Base-by-base conservation (phyloP, 2,888 invertebrate genomes). In the Carcina quercana region DNA sequence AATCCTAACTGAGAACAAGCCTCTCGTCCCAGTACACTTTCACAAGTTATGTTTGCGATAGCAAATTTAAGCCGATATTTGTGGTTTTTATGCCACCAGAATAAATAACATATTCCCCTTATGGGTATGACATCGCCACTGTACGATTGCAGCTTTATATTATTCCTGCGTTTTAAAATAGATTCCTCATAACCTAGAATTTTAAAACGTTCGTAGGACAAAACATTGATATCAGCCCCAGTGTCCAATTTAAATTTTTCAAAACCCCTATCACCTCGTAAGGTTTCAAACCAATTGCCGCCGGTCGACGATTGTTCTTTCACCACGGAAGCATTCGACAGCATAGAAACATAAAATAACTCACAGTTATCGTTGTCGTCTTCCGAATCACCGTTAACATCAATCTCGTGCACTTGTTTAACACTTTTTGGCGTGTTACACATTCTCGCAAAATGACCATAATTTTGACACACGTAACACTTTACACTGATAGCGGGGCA, bases 71-170 rank as follows among this genome's bases (percentile, higher is more conserved):
- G 21, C n/a, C 11, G 22, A 28, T 32, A 34, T 5, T 34, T 8
- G 13, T 22, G 15, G 25, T 38, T 38, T 29, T 28, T 28, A 29
- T 37, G 19, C 19, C 8, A 28, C 27, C 25, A 37, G 3, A 8
- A 11, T 11, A 38, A 27, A 35, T 34, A 8, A 28, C 35, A 38
- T 13, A 29, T n/a, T 11, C 35, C 35, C 13, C 30, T 38, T 7
- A 38, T 25, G 6, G 34, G 38, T 14, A 42, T 35, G 2, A 31
- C 20, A 20, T 40, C 35, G 13, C 35, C 35, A 12, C 31, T 37
- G 15, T 40, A 40, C 5, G 37, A 37, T 7, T 37, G 28, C 13
- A 37, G 25, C 19, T 27, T 37, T 2, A 34, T 30, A 10, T 31
- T 34, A 10, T 29, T 8, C 14, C 31, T 32, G 8, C 2, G 5